Evolutionary conservation across 2,888 invertebrate genomes (phyloP).

Genomic region (Caenorhabditis doughertyi): DNA sequence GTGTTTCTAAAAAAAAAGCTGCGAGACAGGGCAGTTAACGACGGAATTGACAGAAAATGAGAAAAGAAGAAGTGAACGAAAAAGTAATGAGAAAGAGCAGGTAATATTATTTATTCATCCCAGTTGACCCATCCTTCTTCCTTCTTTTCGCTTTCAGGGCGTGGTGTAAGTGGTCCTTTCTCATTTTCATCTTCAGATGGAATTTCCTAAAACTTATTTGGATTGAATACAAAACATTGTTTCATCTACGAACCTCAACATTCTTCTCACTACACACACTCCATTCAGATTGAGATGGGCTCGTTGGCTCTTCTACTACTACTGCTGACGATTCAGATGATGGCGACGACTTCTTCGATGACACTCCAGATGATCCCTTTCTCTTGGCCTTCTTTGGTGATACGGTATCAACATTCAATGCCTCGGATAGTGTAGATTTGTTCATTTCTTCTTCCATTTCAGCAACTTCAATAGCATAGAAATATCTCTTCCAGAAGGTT

Average conservation of each 20-base stretch:
- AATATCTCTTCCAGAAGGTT: conserved; percentile 90
- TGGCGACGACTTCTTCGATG: conserved; percentile 58
- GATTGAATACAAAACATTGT: neutral
- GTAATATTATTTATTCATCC: conserved; percentile 68
- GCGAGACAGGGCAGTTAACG: neutral
- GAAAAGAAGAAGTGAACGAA: conserved; percentile 10
- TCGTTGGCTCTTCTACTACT: conserved; percentile 71
- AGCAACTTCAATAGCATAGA: conserved; percentile 86
- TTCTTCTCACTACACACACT: conserved; percentile 75
- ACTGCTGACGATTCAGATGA: conserved; percentile 61
- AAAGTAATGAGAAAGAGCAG: neutral
- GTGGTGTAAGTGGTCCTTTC: conserved; percentile 63
- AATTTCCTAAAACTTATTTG: conserved; percentile 53
- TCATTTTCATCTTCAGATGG: conserved; percentile 60
- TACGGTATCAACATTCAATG: conserved; percentile 67
- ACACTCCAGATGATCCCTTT: conserved; percentile 30
- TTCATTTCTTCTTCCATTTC: conserved; percentile 77
- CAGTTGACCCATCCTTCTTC: conserved; percentile 75
- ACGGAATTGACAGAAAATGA: conserved; percentile 19
- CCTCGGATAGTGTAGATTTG: conserved; percentile 64
- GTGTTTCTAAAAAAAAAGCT: conserved; percentile 4
- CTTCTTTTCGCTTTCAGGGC: conserved; percentile 58
- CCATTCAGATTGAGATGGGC: conserved; percentile 73
- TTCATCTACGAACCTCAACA: conserved; percentile 55
- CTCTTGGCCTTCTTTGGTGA: conserved; percentile 51